Percentiles rank a stretch among this genome's conserved stretches.
These are phyloP conservation scores for Lepidurus packardi DNA, from an alignment of 1,140 invertebrate genomes.

Conservation along the genomic window DNA sequence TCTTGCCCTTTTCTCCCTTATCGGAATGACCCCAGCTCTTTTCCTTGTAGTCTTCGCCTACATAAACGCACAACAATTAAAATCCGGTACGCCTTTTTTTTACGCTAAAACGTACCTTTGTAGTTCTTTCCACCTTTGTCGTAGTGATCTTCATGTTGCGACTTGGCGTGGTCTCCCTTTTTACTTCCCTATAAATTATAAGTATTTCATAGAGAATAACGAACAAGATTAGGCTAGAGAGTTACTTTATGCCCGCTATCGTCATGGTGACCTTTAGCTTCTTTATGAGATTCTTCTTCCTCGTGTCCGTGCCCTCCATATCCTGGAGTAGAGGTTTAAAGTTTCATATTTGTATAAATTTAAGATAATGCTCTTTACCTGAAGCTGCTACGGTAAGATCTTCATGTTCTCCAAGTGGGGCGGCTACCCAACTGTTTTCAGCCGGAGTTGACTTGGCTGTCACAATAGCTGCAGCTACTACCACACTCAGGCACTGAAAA, in stretches of 20 bases:
- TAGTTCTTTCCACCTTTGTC: conserved; percentile 36
- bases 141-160: conserved; percentile 14
- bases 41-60: conserved; percentile 36
- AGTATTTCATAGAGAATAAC: background rate
- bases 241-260: background rate
- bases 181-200: background rate
- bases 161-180: conserved; percentile 9
- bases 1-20: conserved; percentile 36
- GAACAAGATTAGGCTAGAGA: background rate
- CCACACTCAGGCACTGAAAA: conserved; percentile 1
- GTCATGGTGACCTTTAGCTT: background rate
- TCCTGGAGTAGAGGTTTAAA: background rate
- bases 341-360: background rate
- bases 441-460: conserved; percentile 8
- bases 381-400: conserved; percentile 16
- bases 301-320: conserved; percentile 7
- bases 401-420: background rate
- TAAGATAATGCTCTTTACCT: background rate
- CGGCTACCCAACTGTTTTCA: conserved; percentile 3
- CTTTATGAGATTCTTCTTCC: conserved; percentile 10
- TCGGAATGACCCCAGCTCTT: conserved; percentile 36
- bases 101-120: conserved; percentile 18
- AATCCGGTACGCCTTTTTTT: background rate
- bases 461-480: conserved; percentile 6
- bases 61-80: background rate